Conservation (phyloP, 2,888 invertebrate genomes). For the Lycocerus yunnanus region DNA sequence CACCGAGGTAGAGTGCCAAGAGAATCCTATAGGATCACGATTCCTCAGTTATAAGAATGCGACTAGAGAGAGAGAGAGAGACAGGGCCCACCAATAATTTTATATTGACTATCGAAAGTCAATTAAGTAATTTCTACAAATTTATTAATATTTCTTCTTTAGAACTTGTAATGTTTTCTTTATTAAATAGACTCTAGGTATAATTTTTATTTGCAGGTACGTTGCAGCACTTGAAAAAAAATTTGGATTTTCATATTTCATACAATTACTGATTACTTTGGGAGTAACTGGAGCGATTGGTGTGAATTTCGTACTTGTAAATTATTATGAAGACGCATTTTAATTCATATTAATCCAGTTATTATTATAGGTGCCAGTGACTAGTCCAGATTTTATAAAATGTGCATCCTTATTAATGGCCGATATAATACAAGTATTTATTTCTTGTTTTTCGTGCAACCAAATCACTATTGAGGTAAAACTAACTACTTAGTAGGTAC, state of each 20-base stretch:
- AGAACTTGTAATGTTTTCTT: no score
- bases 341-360: neutral
- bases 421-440: neutral
- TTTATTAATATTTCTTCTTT: no score
- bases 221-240: neutral
- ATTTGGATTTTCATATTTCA: neutral
- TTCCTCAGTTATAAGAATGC: no score
- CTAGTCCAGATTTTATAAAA: neutral
- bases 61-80: no score
- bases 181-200: no score
- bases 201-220: neutral
- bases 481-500: no score
- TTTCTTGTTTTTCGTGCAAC: neutral
- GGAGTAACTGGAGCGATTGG: neutral
- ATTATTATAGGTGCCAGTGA: neutral
- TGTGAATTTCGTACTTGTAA: neutral
- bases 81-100: no score
- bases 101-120: no score
- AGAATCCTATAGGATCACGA: no score
- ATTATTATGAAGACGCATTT: neutral
- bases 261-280: neutral
- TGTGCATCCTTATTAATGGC: neutral
- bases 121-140: no score
- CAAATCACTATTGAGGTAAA: neutral
- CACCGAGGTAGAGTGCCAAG: no score